phyloP scores from a whole-genome alignment of 2,797 vertebrate genomes.

The Semotilus atromaculatus region DNA sequence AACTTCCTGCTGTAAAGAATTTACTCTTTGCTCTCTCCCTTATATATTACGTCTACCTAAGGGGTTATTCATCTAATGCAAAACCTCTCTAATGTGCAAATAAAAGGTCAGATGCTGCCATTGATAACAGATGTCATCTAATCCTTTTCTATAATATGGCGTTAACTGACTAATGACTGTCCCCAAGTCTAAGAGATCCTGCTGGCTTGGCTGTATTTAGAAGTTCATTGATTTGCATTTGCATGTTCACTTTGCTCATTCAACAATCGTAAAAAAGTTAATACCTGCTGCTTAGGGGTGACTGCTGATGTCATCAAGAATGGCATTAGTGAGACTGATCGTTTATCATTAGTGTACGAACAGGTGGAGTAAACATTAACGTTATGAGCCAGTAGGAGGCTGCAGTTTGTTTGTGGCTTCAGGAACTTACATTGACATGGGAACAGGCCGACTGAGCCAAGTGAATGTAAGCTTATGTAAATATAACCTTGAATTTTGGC shows the following conservation, averaged over 20 bases:
- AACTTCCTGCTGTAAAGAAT: conserved; percentile 9
- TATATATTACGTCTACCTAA: not conserved
- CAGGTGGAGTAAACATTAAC: conserved; percentile 15
- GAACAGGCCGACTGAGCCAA: not conserved
- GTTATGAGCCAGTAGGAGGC: conserved; percentile 6
- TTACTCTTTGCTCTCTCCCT: conserved; percentile 38
- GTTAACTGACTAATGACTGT: conserved; percentile 29
- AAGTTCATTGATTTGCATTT: conserved; percentile 34
- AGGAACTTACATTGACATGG: conserved; percentile 18
- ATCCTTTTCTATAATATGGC: conserved; percentile 3
- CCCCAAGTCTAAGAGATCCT: not conserved
- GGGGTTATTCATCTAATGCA: conserved; percentile 26
- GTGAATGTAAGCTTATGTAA: conserved; percentile 48
- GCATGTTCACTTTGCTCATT: conserved; percentile 24
- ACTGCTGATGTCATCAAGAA: not conserved
- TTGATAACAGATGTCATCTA: not conserved
- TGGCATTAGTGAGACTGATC: conserved; percentile 2
- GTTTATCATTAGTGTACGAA: conserved; percentile 14
- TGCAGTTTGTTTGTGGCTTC: conserved; percentile 27
- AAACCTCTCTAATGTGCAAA: conserved; percentile 27
- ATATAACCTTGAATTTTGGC: conserved; percentile 57
- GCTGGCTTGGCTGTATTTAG: conserved; percentile 1
- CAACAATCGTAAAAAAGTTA: not conserved
- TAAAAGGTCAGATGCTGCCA: conserved; percentile 2
- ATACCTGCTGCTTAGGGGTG: not conserved